phyloP scores from a whole-genome alignment of 2,113 vertebrate genomes.

The Butastur rufipennis region DNA sequence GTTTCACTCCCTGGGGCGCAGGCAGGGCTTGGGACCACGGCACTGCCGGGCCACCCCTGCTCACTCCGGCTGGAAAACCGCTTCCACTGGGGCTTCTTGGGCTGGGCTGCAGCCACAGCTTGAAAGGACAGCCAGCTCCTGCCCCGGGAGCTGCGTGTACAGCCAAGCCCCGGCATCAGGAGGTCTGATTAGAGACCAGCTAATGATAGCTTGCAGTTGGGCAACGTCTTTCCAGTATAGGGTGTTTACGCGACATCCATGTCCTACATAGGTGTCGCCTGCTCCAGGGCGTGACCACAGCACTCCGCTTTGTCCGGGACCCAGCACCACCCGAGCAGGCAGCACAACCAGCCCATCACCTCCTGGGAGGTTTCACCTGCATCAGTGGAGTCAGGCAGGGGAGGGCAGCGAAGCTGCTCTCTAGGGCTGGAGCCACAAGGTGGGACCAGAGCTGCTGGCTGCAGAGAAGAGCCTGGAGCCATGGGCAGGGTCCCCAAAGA shows the following conservation, averaged over 20 bases:
- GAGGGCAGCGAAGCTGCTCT: background rate
- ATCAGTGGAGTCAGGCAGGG: background rate
- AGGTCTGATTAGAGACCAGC: background rate
- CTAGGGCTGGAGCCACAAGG: background rate
- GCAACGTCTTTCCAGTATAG: background rate
- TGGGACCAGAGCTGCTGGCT: background rate
- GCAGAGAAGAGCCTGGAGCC: background rate
- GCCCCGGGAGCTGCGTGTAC: background rate
- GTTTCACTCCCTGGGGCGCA: rapidly evolving
- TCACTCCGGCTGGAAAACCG: background rate
- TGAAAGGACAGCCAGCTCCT: background rate
- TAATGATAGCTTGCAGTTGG: background rate
- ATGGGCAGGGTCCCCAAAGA: background rate
- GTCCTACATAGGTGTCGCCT: background rate
- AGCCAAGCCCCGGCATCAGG: background rate
- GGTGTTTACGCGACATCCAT: background rate
- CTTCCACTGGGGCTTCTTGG: background rate
- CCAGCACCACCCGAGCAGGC: background rate
- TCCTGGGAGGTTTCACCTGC: background rate
- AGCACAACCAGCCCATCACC: background rate
- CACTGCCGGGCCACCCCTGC: rapidly evolving
- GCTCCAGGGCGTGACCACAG: background rate
- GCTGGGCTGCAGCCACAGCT: background rate
- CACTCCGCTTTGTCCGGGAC: background rate
- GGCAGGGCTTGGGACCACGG: rapidly evolving